phyloP scores from a whole-genome alignment of 2,113 vertebrate species.

The Carassius carassius region DNA sequence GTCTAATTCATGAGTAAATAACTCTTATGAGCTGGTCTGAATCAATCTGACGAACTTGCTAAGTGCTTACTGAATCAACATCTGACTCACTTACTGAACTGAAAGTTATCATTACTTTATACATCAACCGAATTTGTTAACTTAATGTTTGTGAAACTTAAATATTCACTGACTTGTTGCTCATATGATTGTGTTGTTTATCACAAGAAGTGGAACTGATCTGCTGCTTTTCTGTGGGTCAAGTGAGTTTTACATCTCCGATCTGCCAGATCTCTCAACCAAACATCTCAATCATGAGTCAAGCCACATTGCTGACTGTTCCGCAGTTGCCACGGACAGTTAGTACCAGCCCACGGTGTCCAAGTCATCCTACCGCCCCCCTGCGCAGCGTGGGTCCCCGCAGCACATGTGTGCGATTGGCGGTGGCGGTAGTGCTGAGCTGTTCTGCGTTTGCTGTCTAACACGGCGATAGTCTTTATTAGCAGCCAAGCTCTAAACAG shows the following conservation, averaged over 20 bases:
- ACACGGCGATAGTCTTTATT: conserved; percentile 27
- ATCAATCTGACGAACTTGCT: background rate
- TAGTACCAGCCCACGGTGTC: conserved; percentile 26
- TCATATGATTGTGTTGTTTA: background rate
- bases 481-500: conserved; percentile 30
- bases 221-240: conserved; percentile 1
- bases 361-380: conserved; percentile 32
- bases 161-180: background rate
- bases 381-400: conserved; percentile 10
- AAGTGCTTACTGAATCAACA: background rate
- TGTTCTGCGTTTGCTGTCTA: conserved; percentile 31
- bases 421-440: conserved; percentile 8
- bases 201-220: background rate
- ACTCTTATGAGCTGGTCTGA: background rate
- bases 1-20: background rate
- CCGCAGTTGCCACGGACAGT: conserved; percentile 33
- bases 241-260: background rate
- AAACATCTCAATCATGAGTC: conserved; percentile 26
- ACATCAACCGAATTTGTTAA: background rate
- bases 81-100: background rate
- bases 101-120: background rate
- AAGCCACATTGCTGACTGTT: conserved; percentile 27
- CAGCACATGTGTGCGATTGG: conserved; percentile 33
- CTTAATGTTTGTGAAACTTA: background rate
- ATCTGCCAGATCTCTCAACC: conserved; percentile 12